Conservation (phyloP, 2,888 invertebrate genomes). For the Ditula angustiorana region DNA sequence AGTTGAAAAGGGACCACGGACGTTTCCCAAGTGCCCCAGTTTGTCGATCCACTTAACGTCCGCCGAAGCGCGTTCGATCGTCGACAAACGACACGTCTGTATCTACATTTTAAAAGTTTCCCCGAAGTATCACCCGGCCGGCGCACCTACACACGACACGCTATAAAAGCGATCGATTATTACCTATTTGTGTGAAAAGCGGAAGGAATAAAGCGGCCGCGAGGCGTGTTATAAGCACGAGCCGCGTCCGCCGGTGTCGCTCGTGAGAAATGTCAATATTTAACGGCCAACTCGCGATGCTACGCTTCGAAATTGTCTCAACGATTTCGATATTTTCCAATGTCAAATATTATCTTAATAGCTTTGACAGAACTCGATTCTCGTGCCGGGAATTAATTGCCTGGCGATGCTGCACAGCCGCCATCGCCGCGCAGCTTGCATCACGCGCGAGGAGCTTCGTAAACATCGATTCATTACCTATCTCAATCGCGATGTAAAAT, state of each 20-base stretch:
- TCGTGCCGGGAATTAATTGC: constrained; percentile 52
- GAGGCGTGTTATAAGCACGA: constrained; percentile 66
- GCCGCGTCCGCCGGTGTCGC: constrained; percentile 68
- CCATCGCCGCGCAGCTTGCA: constrained; percentile 51
- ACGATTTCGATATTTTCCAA: constrained; percentile 80
- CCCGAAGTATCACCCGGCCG: constrained; percentile 73
- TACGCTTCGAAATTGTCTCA: constrained; percentile 83
- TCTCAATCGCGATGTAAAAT: constrained; percentile 72
- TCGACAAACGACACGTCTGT: constrained; percentile 61
- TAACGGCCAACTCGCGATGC: constrained; percentile 65
- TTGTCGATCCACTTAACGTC: constrained; percentile 73
- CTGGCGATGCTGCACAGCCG: constrained; percentile 42
- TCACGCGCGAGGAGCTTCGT: constrained; percentile 56
- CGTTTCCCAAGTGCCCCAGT: constrained; percentile 56
- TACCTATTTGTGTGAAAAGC: constrained; percentile 85
- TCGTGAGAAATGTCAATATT: constrained; percentile 85
- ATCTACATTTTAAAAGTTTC: constrained; percentile 70
- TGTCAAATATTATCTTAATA: constrained; percentile 73
- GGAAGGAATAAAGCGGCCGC: constrained; percentile 71
- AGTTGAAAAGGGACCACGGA: constrained; percentile 53
- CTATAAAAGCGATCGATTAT: constrained; percentile 85
- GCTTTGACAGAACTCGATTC: constrained; percentile 51
- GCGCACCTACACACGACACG: constrained; percentile 72
- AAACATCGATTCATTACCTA: constrained; percentile 76
- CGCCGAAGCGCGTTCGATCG: constrained; percentile 58